These are phyloP conservation scores for Myotis planiceps DNA, from an alignment of 2,797 vertebrate species.

Conservation along the genomic window DNA sequence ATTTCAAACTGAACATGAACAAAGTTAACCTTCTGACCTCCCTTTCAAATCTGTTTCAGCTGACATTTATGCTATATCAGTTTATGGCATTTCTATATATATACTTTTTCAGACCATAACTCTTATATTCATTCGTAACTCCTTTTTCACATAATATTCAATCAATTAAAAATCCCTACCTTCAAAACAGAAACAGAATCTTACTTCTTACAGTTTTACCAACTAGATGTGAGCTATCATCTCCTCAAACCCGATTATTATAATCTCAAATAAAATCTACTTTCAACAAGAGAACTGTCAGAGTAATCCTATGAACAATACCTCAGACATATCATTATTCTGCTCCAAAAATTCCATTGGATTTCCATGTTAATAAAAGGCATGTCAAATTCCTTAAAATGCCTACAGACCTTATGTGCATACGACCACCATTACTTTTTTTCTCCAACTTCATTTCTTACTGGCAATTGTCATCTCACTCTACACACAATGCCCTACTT, in stretches of 20 bases:
- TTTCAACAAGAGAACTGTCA: background rate
- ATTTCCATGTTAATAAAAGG: background rate
- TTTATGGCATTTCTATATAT: background rate
- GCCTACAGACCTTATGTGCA: no score
- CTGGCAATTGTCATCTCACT: background rate
- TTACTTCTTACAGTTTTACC: background rate
- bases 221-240: background rate
- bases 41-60: background rate
- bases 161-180: background rate
- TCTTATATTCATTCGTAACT: background rate
- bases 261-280: background rate
- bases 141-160: background rate
- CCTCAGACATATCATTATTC: background rate
- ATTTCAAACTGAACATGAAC: background rate
- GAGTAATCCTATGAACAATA: background rate
- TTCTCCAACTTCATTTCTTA: background rate
- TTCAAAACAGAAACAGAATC: background rate
- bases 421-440: background rate
- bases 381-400: background rate
- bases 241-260: background rate
- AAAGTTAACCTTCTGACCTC: background rate
- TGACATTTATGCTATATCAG: background rate
- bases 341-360: background rate
- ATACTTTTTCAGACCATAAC: background rate
- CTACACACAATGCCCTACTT: background rate